phyloP scores from a whole-genome alignment of 2,888 invertebrate species.

The Dermolepida albohirtum region DNA sequence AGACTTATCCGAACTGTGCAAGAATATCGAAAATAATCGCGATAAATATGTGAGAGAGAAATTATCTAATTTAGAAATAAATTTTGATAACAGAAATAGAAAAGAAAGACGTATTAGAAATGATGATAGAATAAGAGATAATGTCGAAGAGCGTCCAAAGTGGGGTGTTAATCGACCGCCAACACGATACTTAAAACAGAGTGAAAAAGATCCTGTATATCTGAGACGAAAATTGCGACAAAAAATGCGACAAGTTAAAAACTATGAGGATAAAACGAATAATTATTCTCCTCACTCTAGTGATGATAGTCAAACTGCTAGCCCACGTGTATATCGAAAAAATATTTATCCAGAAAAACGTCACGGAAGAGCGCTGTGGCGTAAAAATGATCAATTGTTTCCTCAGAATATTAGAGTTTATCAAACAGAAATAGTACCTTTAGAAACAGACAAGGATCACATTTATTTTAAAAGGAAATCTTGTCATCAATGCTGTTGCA shows the following conservation, averaged over 20 bases:
- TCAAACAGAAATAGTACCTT: slow-evolving; percentile 67
- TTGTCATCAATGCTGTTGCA: slow-evolving; percentile 57
- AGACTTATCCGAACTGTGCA: slow-evolving; percentile 60
- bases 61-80: slow-evolving; percentile 67
- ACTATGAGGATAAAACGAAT: slow-evolving; percentile 68
- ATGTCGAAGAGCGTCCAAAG: slow-evolving; percentile 75
- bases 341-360: slow-evolving; percentile 65
- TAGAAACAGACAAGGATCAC: slow-evolving; percentile 68
- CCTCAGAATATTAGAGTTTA: slow-evolving; percentile 62
- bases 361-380: slow-evolving; percentile 61
- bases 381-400: slow-evolving; percentile 65
- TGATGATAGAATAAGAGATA: slow-evolving; percentile 69
- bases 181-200: slow-evolving; percentile 88
- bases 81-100: slow-evolving; percentile 66
- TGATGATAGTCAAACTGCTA: slow-evolving; percentile 72
- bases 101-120: slow-evolving; percentile 69
- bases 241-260: slow-evolving; percentile 69
- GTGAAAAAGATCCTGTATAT: slow-evolving; percentile 89
- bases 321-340: slow-evolving; percentile 66
- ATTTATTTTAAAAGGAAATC: slow-evolving; percentile 57
- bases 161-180: slow-evolving; percentile 83
- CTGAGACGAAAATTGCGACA: slow-evolving; percentile 76
- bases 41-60: slow-evolving; percentile 59
- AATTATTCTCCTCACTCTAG: slow-evolving; percentile 72
- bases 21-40: slow-evolving; percentile 54